These are phyloP conservation scores for Lophotis ruficrista DNA, from an alignment of 2,113 vertebrate species.

Conservation along the genomic window DNA sequence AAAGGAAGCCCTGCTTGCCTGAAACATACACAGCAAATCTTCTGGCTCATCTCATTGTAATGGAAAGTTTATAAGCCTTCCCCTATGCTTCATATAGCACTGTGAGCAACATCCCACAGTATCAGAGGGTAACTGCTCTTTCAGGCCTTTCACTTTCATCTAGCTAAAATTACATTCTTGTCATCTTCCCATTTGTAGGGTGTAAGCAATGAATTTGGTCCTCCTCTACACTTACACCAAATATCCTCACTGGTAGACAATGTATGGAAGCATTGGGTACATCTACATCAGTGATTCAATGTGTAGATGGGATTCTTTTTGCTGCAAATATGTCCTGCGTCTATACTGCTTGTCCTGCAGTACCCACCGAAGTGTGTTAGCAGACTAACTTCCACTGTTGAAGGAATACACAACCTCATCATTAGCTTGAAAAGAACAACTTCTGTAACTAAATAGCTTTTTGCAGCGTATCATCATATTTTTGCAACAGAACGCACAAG, in stretches of 20 bases:
- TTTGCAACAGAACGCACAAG: slow-evolving; percentile 20
- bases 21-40: background rate
- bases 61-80: background rate
- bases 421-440: slow-evolving; percentile 13
- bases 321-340: background rate
- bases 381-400: background rate
- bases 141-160: background rate
- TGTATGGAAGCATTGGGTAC: background rate
- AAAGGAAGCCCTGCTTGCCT: background rate
- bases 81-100: background rate
- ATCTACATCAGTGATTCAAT: background rate
- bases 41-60: background rate
- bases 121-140: slow-evolving; percentile 3
- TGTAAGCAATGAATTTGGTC: background rate
- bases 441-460: slow-evolving; percentile 16
- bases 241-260: background rate
- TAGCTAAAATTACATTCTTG: background rate
- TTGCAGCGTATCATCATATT: background rate
- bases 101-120: background rate
- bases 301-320: background rate
- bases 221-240: background rate
- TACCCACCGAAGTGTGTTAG: background rate
- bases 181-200: background rate
- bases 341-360: background rate
- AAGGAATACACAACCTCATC: background rate